A percentile compares a stretch with the other conserved stretches of the same genome.
These are phyloP conservation scores for Dicrostonyx torquatus DNA, from an alignment of 2,797 vertebrate species.

Conservation along the genomic window DNA sequence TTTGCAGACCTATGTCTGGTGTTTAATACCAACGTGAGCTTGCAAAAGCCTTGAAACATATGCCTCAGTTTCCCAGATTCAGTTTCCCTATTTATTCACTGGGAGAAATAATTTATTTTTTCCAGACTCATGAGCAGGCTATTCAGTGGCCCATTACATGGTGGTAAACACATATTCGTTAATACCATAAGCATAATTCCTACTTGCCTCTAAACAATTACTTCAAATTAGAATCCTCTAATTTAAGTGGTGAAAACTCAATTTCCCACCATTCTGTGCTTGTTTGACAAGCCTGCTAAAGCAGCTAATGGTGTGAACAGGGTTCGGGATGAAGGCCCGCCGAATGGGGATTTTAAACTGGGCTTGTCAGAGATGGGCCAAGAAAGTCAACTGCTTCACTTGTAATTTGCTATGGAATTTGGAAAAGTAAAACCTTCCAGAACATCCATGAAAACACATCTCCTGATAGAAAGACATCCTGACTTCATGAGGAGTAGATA, in stretches of 20 bases:
- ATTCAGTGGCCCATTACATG: not conserved
- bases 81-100: not conserved
- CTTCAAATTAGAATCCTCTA: not conserved
- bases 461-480: conserved; percentile 10
- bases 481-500: not conserved
- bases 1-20: not conserved
- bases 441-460: not conserved
- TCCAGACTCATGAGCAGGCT: not conserved
- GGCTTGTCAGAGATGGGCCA: not conserved
- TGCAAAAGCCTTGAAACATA: not conserved
- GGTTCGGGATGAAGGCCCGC: not conserved
- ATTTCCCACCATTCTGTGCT: not conserved
- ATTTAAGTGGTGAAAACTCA: conserved; percentile 19
- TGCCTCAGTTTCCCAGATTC: not conserved
- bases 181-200: not conserved
- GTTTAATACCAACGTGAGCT: not conserved
- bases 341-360: not conserved
- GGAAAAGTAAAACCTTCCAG: not conserved
- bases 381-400: not conserved
- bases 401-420: conserved; percentile 41
- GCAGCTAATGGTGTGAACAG: not conserved
- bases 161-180: conserved; percentile 9
- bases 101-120: not conserved
- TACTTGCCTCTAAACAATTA: conserved; percentile 19
- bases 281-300: not conserved